Evolutionary conservation across 1,140 invertebrate species (phyloP).

Genomic region (Leptinotarsa defecta): DNA sequence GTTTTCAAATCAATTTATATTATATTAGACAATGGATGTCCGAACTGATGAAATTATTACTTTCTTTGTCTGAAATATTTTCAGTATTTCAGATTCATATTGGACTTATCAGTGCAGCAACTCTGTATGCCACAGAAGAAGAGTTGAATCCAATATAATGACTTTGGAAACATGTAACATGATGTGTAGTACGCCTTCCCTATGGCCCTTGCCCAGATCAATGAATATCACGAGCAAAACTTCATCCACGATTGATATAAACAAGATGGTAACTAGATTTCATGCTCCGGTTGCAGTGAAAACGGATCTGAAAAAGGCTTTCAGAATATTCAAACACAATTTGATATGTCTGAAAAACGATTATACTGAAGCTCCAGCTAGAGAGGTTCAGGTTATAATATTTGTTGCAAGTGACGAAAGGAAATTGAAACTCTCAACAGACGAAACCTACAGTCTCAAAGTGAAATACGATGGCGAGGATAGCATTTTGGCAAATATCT

Average conservation of each 20-base stretch:
- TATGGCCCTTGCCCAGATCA: slow-evolving; percentile 59
- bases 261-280: slow-evolving; percentile 56
- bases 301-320: slow-evolving; percentile 20
- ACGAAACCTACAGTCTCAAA: slow-evolving; percentile 73
- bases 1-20: too few relatives aligned
- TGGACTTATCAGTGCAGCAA: slow-evolving; percentile 13
- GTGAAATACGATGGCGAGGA: slow-evolving; percentile 58
- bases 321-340: slow-evolving; percentile 24
- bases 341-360: neutral
- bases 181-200: slow-evolving; percentile 54
- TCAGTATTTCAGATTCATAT: slow-evolving; percentile 8
- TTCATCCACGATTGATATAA: slow-evolving; percentile 52
- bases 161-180: slow-evolving; percentile 57
- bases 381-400: slow-evolving; percentile 27
- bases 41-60: too few relatives aligned
- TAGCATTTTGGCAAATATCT: slow-evolving; percentile 65
- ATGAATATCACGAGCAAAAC: slow-evolving; percentile 52
- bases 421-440: slow-evolving; percentile 63
- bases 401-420: slow-evolving; percentile 28
- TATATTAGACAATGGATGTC: too few relatives aligned
- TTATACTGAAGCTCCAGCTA: neutral
- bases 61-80: neutral
- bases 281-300: slow-evolving; percentile 17
- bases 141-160: neutral
- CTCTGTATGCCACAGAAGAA: neutral